These are phyloP conservation scores for Phalanger gymnotis DNA, from an alignment of 2,797 vertebrate species.

Conservation along the genomic window DNA sequence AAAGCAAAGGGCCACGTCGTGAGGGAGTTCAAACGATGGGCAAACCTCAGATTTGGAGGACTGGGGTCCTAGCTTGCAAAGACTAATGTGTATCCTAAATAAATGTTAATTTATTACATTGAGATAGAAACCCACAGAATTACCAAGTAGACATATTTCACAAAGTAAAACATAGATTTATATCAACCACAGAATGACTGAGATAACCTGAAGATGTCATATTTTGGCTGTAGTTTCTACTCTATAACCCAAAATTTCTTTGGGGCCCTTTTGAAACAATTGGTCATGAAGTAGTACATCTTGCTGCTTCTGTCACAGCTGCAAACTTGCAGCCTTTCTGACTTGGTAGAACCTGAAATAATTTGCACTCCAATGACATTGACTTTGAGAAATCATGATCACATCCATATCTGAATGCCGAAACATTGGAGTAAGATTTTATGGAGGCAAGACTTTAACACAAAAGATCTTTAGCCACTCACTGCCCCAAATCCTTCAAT, in stretches of 20 bases:
- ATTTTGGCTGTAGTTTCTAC: neutral
- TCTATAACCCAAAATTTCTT: neutral
- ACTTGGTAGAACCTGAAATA: neutral
- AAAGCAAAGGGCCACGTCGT: conserved; percentile 64
- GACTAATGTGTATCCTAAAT: conserved; percentile 25
- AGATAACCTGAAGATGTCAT: neutral
- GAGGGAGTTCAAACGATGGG: conserved; percentile 70
- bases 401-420: neutral
- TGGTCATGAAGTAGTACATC: neutral
- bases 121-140: conserved; percentile 45
- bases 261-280: neutral
- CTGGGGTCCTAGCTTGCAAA: conserved; percentile 66
- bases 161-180: neutral
- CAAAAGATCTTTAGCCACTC: neutral
- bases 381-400: neutral
- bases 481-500: neutral
- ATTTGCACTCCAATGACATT: neutral
- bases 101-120: neutral
- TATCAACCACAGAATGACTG: neutral
- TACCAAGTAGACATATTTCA: conserved; percentile 13
- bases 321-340: neutral
- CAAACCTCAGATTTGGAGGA: conserved; percentile 32
- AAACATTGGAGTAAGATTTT: neutral
- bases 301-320: neutral
- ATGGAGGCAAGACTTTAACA: neutral